A percentile compares a stretch with the other conserved stretches of the same genome.
Evolutionary conservation across 2,888 invertebrate species (phyloP).

Genomic region (Tridacna crocea): DNA sequence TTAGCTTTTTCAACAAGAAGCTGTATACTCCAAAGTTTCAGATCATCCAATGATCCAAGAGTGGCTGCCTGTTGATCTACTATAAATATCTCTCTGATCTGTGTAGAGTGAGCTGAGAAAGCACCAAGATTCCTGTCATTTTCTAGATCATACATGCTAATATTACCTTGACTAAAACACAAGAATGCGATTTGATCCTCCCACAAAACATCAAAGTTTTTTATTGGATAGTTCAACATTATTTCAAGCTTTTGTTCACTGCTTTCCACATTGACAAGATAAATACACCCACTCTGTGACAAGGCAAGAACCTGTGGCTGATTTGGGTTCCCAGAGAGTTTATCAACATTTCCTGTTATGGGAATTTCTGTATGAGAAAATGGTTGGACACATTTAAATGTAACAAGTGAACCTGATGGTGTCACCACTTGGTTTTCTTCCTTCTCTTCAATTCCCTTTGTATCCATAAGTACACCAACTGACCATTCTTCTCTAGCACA

Average conservation of each 20-base stretch:
- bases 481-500: slow-evolving; percentile 43
- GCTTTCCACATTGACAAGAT: slow-evolving; percentile 41
- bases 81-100: slow-evolving; percentile 42
- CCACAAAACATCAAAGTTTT: slow-evolving; percentile 63
- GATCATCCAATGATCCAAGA: slow-evolving; percentile 48
- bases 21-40: slow-evolving; percentile 65
- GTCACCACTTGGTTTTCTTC: slow-evolving; percentile 12
- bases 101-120: slow-evolving; percentile 56
- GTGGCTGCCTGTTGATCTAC: slow-evolving; percentile 59
- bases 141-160: slow-evolving; percentile 61
- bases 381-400: background rate
- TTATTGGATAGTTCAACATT: slow-evolving; percentile 51
- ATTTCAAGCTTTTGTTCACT: slow-evolving; percentile 35
- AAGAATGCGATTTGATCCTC: slow-evolving; percentile 63
- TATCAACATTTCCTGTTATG: slow-evolving; percentile 36
- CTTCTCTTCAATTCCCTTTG: background rate
- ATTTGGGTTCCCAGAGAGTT: slow-evolving; percentile 53
- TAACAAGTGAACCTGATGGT: background rate
- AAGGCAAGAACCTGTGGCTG: slow-evolving; percentile 53
- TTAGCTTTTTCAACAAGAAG: slow-evolving; percentile 45
- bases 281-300: slow-evolving; percentile 47
- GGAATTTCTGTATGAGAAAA: slow-evolving; percentile 30
- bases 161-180: slow-evolving; percentile 59
- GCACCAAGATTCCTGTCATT: slow-evolving; percentile 52
- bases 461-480: slow-evolving; percentile 27